Percentiles rank a stretch among this genome's conserved stretches.
Evolutionary conservation across 2,797 vertebrate genomes (phyloP).

Genomic region (Bradypodion pumilum): DNA sequence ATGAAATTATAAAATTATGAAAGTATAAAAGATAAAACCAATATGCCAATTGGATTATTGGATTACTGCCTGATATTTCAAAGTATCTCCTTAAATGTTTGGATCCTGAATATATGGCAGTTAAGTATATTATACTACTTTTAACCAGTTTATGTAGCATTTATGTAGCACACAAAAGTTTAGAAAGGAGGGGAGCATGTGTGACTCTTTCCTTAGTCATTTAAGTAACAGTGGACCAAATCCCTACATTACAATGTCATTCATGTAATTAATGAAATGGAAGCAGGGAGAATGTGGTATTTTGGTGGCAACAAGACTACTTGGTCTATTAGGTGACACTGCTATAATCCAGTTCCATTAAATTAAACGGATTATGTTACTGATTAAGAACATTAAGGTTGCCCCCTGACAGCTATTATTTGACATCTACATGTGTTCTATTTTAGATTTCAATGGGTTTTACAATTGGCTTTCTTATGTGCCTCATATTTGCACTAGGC

Average conservation of each 20-base stretch:
- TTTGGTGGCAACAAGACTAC: neutral
- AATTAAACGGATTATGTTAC: neutral
- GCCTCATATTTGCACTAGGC: slow-evolving; percentile 80
- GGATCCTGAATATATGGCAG: neutral
- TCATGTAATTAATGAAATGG: neutral
- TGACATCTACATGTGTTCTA: neutral
- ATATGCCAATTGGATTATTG: neutral
- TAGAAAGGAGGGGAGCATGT: no score
- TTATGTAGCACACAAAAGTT: neutral
- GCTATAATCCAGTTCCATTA: neutral
- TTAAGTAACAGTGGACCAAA: neutral
- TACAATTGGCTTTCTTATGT: slow-evolving; percentile 81
- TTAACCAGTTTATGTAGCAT: neutral
- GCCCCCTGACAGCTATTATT: neutral
- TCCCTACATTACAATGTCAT: no score
- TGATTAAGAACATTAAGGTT: neutral
- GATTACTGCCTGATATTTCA: slow-evolving; percentile 4
- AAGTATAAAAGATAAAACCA: slow-evolving; percentile 38
- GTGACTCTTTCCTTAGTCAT: no score
- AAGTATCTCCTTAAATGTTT: slow-evolving; percentile 19
- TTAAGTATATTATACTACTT: neutral
- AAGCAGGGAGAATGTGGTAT: neutral
- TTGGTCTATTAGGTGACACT: neutral
- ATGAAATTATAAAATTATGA: no score
- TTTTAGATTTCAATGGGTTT: slow-evolving; percentile 82